A percentile compares a stretch with the other conserved stretches of the same genome.
Conservation (phyloP, 2,797 vertebrate genomes). For the Poecilia picta region DNA sequence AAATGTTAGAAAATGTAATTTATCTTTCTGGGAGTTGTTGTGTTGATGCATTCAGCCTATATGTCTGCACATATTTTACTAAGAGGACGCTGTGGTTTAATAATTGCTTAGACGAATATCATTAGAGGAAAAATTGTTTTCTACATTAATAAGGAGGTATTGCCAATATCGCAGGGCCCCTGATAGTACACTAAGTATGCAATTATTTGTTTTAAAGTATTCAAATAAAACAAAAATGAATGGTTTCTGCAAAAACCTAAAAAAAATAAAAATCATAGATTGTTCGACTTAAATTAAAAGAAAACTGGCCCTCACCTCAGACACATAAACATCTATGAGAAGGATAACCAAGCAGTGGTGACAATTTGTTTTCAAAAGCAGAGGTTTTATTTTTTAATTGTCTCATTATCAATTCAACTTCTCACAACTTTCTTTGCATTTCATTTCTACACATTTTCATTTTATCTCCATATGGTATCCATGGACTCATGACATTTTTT, state of each 20-base stretch:
- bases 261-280: neutral
- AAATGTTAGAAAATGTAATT: neutral
- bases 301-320: neutral
- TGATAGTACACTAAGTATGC: neutral
- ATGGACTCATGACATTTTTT: neutral
- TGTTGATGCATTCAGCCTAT: neutral
- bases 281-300: neutral
- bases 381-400: neutral
- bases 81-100: neutral
- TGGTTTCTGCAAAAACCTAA: neutral
- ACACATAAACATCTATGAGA: neutral
- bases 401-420: neutral
- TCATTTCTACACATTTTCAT: neutral
- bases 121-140: neutral
- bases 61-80: constrained; percentile 4
- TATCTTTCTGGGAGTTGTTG: neutral
- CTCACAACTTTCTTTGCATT: neutral
- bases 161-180: neutral
- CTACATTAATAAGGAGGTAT: neutral
- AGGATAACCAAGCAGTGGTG: neutral
- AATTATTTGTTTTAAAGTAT: neutral
- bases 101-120: constrained; percentile 22
- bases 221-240: neutral
- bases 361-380: neutral
- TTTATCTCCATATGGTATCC: neutral